phyloP scores from a whole-genome alignment of 2,888 invertebrate species.

The Cataglyphis altisquamis region DNA sequence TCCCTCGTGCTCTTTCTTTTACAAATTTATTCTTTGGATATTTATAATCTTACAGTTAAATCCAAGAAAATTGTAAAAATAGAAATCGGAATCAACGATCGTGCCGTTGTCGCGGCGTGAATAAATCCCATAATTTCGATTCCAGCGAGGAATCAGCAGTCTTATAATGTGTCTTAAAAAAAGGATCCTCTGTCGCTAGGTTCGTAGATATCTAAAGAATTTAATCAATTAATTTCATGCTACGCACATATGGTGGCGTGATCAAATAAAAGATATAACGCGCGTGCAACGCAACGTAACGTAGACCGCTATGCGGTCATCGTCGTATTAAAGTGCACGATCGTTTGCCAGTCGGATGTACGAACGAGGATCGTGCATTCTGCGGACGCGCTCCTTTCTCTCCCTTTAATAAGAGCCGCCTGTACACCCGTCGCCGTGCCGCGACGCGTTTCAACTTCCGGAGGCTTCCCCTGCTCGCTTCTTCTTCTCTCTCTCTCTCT shows the following conservation, averaged over 20 bases:
- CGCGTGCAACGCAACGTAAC: constrained; percentile 52
- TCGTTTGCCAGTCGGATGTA: constrained; percentile 70
- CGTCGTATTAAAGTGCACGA: constrained; percentile 71
- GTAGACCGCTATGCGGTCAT: constrained; percentile 11
- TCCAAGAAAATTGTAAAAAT: not conserved
- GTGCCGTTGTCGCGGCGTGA: not conserved
- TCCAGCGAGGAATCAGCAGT: not conserved
- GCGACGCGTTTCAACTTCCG: constrained; percentile 82
- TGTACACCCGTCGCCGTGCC: constrained; percentile 78
- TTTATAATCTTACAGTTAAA: not conserved
- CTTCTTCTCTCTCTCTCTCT: constrained; percentile 35
- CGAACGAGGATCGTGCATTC: constrained; percentile 72
- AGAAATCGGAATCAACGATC: not conserved
- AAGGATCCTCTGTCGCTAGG: not conserved
- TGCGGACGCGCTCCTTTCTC: constrained; percentile 74
- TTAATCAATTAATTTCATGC: constrained; percentile 60
- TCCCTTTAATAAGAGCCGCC: constrained; percentile 80
- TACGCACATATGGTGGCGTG: not conserved
- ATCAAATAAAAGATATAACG: constrained; percentile 41
- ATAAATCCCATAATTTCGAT: constrained; percentile 3
- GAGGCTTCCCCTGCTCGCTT: constrained; percentile 70
- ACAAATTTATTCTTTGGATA: not conserved
- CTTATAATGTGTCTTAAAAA: not conserved
- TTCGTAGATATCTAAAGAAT: constrained; percentile 37
- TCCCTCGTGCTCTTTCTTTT: not conserved